Evolutionary conservation across 2,113 vertebrate species (phyloP).

Genomic region (Cyanoderma ruficeps): DNA sequence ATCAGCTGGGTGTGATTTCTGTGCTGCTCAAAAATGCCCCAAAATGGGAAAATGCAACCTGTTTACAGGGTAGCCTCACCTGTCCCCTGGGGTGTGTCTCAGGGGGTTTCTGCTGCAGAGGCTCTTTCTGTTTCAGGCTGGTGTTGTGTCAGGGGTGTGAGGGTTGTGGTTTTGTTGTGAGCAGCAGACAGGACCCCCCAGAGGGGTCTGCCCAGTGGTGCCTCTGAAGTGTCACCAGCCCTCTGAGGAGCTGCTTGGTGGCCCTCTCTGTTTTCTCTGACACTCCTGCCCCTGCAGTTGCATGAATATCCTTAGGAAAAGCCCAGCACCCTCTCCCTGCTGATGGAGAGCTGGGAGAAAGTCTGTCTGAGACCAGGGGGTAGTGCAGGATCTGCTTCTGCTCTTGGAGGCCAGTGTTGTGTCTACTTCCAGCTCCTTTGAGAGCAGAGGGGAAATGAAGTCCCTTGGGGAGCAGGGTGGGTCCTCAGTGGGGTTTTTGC

Average conservation of each 20-base stretch:
- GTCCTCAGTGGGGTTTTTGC: not conserved
- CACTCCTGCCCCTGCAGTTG: not conserved
- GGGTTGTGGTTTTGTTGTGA: not conserved
- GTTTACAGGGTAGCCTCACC: not conserved
- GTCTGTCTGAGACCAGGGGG: not conserved
- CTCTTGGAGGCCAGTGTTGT: not conserved
- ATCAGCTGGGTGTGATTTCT: not conserved
- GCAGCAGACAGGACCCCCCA: not conserved
- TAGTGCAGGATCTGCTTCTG: not conserved
- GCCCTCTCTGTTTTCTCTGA: not conserved
- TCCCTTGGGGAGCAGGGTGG: not conserved
- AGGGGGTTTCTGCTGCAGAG: fast-evolving
- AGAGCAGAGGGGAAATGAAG: not conserved
- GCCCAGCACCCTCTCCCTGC: not conserved
- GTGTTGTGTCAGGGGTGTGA: not conserved
- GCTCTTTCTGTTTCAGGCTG: not conserved
- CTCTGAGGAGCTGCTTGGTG: fast-evolving
- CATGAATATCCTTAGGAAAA: not conserved
- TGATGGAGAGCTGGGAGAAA: not conserved
- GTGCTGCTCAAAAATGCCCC: not conserved
- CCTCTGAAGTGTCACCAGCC: not conserved
- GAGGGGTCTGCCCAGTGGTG: not conserved
- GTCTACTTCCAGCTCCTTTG: not conserved
- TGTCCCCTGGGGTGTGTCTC: not conserved
- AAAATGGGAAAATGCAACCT: not conserved